These are phyloP conservation scores for Eurosta solidaginis DNA, from an alignment of 1,140 invertebrate species.

Conservation along the genomic window DNA sequence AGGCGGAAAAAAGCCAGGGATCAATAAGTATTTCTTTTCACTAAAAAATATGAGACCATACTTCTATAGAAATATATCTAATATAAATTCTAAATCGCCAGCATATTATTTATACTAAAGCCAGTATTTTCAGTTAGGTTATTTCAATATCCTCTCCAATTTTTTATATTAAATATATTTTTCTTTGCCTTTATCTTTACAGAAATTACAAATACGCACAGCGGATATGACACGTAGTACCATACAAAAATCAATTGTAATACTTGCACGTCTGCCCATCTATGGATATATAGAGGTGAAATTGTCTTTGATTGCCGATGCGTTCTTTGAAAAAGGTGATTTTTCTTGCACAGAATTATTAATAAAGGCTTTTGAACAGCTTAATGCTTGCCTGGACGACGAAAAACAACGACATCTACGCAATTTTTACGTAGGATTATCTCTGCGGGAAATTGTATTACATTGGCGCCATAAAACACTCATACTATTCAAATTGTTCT, in stretches of 20 bases:
- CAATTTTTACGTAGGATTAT: constrained; percentile 55
- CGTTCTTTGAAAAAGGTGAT: constrained; percentile 95
- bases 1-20: no score
- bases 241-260: constrained; percentile 88
- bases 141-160: neutral
- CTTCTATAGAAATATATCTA: no score
- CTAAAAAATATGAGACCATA: no score
- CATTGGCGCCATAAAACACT: constrained; percentile 90
- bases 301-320: constrained; percentile 93
- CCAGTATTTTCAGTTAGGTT: no score
- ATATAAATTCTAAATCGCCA: no score
- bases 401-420: constrained; percentile 64
- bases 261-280: constrained; percentile 84
- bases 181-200: constrained; percentile 39
- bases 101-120: no score
- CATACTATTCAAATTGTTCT: constrained; percentile 89
- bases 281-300: constrained; percentile 94
- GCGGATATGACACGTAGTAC: constrained; percentile 96
- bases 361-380: constrained; percentile 89
- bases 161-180: neutral
- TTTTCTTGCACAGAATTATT: constrained; percentile 89
- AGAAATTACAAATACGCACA: constrained; percentile 92
- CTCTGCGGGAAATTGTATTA: constrained; percentile 54
- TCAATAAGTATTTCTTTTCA: no score
- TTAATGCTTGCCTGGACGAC: constrained; percentile 79